phyloP scores from a whole-genome alignment of 2,113 vertebrate species.

The Callionymus lyra region DNA sequence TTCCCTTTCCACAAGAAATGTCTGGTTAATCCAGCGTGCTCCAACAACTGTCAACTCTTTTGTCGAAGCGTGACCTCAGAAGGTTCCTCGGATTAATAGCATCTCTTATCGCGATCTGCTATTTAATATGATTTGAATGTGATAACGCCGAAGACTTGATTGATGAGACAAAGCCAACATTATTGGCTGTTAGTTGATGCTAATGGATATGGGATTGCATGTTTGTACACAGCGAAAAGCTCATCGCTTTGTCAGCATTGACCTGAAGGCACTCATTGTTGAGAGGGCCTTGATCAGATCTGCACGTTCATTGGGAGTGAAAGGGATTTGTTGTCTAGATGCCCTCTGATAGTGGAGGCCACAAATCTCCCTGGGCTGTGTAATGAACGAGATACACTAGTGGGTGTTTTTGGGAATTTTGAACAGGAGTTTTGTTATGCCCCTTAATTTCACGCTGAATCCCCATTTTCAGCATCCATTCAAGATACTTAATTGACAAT shows the following conservation, averaged over 20 bases:
- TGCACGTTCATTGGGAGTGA: slow-evolving; percentile 33
- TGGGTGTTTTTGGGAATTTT: too few relatives aligned
- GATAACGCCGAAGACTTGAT: slow-evolving; percentile 36
- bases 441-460: too few relatives aligned
- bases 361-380: slow-evolving; percentile 29
- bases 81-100: slow-evolving; percentile 14
- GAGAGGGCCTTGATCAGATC: slow-evolving; percentile 20
- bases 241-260: slow-evolving; percentile 37
- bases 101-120: slow-evolving; percentile 6
- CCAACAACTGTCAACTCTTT: slow-evolving; percentile 15
- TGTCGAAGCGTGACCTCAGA: neutral
- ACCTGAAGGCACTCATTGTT: slow-evolving; percentile 13
- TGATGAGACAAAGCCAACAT: slow-evolving; percentile 25
- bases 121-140: slow-evolving; percentile 44
- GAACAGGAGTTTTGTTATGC: too few relatives aligned
- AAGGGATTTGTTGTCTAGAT: slow-evolving; percentile 33
- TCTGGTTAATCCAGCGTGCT: slow-evolving; percentile 11
- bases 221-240: slow-evolving; percentile 21
- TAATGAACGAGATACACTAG: slow-evolving; percentile 9
- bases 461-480: neutral
- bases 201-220: slow-evolving; percentile 39
- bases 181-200: slow-evolving; percentile 14
- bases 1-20: slow-evolving; percentile 34
- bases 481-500: too few relatives aligned
- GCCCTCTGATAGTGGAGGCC: slow-evolving; percentile 7